Percentiles rank a stretch among this genome's conserved stretches.
Evolutionary conservation across 2,888 invertebrate species (phyloP).

Genomic region (Ectropis crepuscularia): DNA sequence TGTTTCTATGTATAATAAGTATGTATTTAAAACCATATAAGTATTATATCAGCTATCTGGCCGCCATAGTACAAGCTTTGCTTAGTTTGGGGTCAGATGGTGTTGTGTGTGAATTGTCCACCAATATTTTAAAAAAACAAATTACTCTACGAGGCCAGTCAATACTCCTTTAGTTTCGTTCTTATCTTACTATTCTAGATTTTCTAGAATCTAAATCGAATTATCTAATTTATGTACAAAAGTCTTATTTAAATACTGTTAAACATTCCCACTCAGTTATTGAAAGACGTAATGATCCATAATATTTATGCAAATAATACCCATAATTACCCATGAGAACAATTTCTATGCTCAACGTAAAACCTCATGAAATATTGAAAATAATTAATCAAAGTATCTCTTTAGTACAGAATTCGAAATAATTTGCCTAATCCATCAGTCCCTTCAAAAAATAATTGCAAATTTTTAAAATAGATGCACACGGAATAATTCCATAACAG

Average conservation of each 20-base stretch:
- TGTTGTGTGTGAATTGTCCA: no score
- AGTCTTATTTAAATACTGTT: background rate
- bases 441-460: constrained; percentile 17
- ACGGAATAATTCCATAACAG: constrained; percentile 1
- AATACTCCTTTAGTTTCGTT: no score
- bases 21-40: no score
- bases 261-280: background rate
- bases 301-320: constrained; percentile 55
- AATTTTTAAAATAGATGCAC: constrained; percentile 3
- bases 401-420: constrained; percentile 44
- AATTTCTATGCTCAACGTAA: constrained; percentile 48
- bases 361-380: constrained; percentile 56
- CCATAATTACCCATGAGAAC: constrained; percentile 43
- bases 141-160: no score
- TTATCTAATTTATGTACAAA: background rate
- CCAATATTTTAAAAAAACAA: no score
- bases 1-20: no score
- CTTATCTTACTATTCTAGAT: no score
- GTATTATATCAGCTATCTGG: no score
- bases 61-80: no score
- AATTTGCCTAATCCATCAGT: constrained; percentile 72
- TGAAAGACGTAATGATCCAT: background rate
- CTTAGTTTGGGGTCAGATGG: no score
- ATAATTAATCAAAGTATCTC: constrained; percentile 66
- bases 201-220: no score